These are phyloP conservation scores for Platysternon megacephalum DNA, from an alignment of 2,113 vertebrate genomes.

Conservation along the genomic window DNA sequence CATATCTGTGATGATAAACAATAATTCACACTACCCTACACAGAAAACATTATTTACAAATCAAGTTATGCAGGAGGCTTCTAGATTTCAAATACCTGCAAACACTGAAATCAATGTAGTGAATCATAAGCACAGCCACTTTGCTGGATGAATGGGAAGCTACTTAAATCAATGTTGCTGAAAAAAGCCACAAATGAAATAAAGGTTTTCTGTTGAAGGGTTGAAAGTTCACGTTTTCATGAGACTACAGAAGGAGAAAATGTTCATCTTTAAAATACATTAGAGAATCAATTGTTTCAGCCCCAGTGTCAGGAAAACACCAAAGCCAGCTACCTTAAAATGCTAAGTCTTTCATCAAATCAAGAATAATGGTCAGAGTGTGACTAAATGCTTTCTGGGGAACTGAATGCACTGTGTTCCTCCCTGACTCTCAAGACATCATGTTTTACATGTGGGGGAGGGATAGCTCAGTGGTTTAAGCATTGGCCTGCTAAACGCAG, in stretches of 20 bases:
- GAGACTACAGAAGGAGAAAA: neutral
- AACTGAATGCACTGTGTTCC: neutral
- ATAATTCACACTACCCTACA: neutral
- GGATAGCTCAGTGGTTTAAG: too few relatives aligned
- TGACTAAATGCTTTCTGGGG: neutral
- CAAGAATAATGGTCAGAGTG: neutral
- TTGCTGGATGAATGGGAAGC: neutral
- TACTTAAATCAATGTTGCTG: neutral
- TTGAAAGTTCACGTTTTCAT: neutral
- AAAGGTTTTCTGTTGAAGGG: neutral
- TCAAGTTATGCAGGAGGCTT: neutral
- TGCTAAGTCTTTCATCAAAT: neutral
- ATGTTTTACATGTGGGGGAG: too few relatives aligned
- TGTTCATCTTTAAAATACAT: neutral
- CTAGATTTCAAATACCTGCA: constrained; percentile 16
- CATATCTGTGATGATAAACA: neutral
- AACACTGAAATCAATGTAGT: constrained; percentile 24
- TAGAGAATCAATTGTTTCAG: neutral
- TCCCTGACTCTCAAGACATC: neutral
- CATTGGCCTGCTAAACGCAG: too few relatives aligned
- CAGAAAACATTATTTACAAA: constrained; percentile 36
- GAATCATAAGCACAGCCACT: constrained; percentile 43
- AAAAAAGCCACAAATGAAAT: constrained; percentile 30
- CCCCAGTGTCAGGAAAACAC: neutral
- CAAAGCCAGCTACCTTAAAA: neutral